phyloP scores from a whole-genome alignment of 2,888 invertebrate genomes.

The Leptarthrus brevirostris region DNA sequence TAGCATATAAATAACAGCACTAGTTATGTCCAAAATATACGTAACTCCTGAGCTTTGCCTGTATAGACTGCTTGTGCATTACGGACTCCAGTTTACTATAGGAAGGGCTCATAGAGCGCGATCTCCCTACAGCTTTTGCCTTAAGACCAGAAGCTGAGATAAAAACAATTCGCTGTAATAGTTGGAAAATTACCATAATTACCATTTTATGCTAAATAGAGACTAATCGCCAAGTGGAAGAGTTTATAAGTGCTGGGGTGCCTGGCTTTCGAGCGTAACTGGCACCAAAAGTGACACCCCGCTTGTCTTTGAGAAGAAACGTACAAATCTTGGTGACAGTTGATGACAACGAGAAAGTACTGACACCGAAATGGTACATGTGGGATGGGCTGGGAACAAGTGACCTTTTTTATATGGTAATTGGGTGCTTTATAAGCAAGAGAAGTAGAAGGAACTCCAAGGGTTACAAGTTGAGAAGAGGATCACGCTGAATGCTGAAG shows the following conservation, averaged over 20 bases:
- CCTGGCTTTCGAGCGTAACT: background rate
- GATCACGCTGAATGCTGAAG: conserved; percentile 7
- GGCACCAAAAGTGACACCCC: background rate
- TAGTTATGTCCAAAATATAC: background rate
- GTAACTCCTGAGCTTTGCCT: background rate
- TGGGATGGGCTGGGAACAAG: conserved; percentile 34
- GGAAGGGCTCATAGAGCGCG: conserved; percentile 26
- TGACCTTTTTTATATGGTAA: conserved; percentile 51
- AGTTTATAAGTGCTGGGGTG: conserved; percentile 44
- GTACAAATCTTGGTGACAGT: conserved; percentile 47
- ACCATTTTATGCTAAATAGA: conserved; percentile 53
- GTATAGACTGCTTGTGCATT: background rate
- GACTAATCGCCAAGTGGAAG: conserved; percentile 51
- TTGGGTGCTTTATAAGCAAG: conserved; percentile 50
- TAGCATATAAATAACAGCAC: conserved; percentile 26
- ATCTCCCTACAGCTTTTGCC: conserved; percentile 5
- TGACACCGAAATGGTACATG: conserved; percentile 22
- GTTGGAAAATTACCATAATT: conserved; percentile 52
- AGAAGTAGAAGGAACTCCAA: conserved; percentile 29
- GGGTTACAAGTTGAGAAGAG: conserved; percentile 22
- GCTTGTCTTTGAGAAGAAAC: conserved; percentile 2
- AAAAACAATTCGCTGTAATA: conserved; percentile 52
- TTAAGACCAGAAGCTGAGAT: conserved; percentile 40
- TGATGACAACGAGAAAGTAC: conserved; percentile 48
- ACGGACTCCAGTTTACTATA: background rate